These are phyloP conservation scores for Phataginus tetradactyla DNA, from an alignment of 2,797 vertebrate genomes.

Conservation along the genomic window DNA sequence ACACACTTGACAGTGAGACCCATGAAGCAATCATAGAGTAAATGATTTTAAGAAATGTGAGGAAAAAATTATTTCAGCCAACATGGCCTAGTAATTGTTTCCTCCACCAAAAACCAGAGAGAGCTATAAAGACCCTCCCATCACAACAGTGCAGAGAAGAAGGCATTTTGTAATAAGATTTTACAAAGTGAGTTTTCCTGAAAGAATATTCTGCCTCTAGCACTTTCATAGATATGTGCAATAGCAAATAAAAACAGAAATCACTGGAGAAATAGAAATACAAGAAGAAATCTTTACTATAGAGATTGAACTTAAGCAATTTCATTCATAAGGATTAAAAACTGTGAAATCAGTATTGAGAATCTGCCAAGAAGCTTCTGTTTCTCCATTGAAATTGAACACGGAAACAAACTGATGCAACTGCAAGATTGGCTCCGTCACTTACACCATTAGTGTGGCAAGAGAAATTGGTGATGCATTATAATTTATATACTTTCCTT, in stretches of 20 bases:
- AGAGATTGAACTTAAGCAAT: conserved; percentile 73
- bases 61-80: conserved; percentile 35
- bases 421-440: neutral
- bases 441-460: neutral
- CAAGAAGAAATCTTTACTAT: conserved; percentile 71
- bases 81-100: conserved; percentile 54
- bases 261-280: conserved; percentile 68
- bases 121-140: conserved; percentile 32
- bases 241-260: conserved; percentile 69
- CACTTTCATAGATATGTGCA: conserved; percentile 62
- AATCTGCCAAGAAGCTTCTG: conserved; percentile 66
- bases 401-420: conserved; percentile 33
- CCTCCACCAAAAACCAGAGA: conserved; percentile 1
- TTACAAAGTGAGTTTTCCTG: conserved; percentile 62
- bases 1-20: neutral
- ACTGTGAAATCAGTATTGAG: conserved; percentile 65
- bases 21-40: conserved; percentile 35
- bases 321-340: conserved; percentile 77
- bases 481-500: conserved; percentile 22
- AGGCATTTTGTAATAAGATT: conserved; percentile 63
- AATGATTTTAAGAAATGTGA: conserved; percentile 66
- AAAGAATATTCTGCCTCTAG: conserved; percentile 67
- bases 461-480: neutral
- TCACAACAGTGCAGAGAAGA: conserved; percentile 27
- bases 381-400: conserved; percentile 42